Percentiles rank a stretch among this genome's conserved stretches.
Conservation (phyloP, 2,113 vertebrate genomes). For the Phoxinus phoxinus region DNA sequence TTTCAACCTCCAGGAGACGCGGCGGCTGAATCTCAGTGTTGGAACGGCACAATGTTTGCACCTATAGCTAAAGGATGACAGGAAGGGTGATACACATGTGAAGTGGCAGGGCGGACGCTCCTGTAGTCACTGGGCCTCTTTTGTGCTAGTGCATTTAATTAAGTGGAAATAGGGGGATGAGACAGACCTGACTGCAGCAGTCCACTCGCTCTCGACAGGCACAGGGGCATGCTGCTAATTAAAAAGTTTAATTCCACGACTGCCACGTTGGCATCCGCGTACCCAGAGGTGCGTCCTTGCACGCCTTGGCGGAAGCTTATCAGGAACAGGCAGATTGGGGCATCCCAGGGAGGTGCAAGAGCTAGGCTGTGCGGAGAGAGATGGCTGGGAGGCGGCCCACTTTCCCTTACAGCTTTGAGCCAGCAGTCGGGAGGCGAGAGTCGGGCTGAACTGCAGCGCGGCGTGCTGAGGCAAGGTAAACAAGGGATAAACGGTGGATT, state of each 20-base stretch:
- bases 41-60: slow-evolving; percentile 4
- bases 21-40: neutral
- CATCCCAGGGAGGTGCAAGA: slow-evolving; percentile 59
- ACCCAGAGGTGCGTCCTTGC: slow-evolving; percentile 74
- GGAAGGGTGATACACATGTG: slow-evolving; percentile 64
- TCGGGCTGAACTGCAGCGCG: slow-evolving; percentile 66
- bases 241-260: slow-evolving; percentile 80
- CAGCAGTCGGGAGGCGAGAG: slow-evolving; percentile 65
- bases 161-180: slow-evolving; percentile 63
- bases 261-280: slow-evolving; percentile 66
- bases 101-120: slow-evolving; percentile 60
- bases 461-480: slow-evolving; percentile 67
- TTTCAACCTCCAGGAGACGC: neutral
- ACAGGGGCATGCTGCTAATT: slow-evolving; percentile 72
- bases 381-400: slow-evolving; percentile 67
- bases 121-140: slow-evolving; percentile 30
- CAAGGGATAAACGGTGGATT: slow-evolving; percentile 74
- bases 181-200: slow-evolving; percentile 63
- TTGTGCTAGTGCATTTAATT: slow-evolving; percentile 58
- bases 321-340: slow-evolving; percentile 72
- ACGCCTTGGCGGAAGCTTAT: slow-evolving; percentile 76
- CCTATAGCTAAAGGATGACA: slow-evolving; percentile 55
- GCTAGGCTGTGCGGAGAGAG: slow-evolving; percentile 54
- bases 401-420: slow-evolving; percentile 59
- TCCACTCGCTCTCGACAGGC: slow-evolving; percentile 66